phyloP scores from a whole-genome alignment of 1,140 invertebrate genomes.

The Potamilus streckersoni region DNA sequence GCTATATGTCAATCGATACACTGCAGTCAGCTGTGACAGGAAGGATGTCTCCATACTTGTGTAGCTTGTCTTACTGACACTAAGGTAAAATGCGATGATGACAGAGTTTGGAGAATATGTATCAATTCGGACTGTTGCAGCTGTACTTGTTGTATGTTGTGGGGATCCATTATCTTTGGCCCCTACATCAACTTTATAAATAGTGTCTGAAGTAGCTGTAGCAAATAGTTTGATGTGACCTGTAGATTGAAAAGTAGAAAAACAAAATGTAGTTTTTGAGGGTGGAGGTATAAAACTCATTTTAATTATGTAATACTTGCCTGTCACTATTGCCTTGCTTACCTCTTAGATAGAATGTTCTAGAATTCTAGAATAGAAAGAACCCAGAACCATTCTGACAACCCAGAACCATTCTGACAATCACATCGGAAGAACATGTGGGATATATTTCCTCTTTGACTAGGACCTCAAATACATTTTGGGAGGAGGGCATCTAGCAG shows the following conservation, averaged over 20 bases:
- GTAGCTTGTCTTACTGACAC: slow-evolving; percentile 34
- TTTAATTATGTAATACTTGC: too few species aligned
- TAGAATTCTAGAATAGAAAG: too few species aligned
- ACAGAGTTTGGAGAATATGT: slow-evolving; percentile 35
- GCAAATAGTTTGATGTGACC: slow-evolving; percentile 35
- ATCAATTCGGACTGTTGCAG: slow-evolving; percentile 41
- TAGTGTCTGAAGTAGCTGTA: slow-evolving; percentile 21
- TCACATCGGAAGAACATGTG: too few species aligned
- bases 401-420: too few species aligned
- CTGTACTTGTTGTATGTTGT: slow-evolving; percentile 13
- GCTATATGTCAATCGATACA: slow-evolving; percentile 29
- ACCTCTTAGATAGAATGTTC: too few species aligned
- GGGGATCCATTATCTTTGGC: slow-evolving; percentile 41
- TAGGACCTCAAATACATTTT: too few species aligned
- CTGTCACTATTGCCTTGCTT: too few species aligned
- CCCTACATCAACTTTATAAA: slow-evolving; percentile 32
- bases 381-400: too few species aligned
- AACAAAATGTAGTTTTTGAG: neutral
- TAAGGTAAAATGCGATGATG: slow-evolving; percentile 38
- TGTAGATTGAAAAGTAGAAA: slow-evolving; percentile 12
- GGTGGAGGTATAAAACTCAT: too few species aligned
- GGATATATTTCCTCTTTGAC: too few species aligned
- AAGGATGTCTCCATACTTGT: slow-evolving; percentile 25
- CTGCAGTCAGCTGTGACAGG: slow-evolving; percentile 30
- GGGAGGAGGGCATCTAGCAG: too few species aligned